These are phyloP conservation scores for Perdita meconis DNA, from an alignment of 2,888 invertebrate species.

Conservation along the genomic window DNA sequence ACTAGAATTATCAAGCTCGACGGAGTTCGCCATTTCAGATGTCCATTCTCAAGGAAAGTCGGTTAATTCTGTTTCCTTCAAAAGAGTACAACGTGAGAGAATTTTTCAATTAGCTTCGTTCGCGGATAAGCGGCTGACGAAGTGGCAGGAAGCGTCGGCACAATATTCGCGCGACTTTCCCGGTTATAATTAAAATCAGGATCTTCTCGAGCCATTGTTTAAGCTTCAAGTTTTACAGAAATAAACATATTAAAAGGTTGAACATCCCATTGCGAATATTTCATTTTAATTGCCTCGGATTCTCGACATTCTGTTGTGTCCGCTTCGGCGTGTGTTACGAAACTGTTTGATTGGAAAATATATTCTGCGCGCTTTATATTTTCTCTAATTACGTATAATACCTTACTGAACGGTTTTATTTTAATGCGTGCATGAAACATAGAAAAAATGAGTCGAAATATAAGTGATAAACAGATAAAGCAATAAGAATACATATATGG, in stretches of 20 bases:
- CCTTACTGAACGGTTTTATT: slow-evolving; percentile 3
- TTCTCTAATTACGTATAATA: no score
- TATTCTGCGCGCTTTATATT: neutral
- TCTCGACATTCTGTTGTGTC: neutral
- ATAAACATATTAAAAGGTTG: slow-evolving; percentile 32
- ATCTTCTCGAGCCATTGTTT: slow-evolving; percentile 15
- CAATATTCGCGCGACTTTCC: slow-evolving; percentile 21
- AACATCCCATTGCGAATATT: slow-evolving; percentile 7
- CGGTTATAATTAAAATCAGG: slow-evolving; percentile 40
- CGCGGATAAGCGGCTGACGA: slow-evolving; percentile 41
- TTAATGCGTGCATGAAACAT: no score
- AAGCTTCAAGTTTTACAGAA: neutral
- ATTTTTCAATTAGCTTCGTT: slow-evolving; percentile 57
- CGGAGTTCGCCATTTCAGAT: neutral
- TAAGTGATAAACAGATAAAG: no score
- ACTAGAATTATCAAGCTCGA: neutral
- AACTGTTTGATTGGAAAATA: neutral
- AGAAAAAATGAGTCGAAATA: no score
- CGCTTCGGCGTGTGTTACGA: neutral
- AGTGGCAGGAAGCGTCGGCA: slow-evolving; percentile 10
- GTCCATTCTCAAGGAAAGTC: slow-evolving; percentile 1
- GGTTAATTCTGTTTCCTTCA: slow-evolving; percentile 40
- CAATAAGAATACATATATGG: no score
- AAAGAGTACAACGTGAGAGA: slow-evolving; percentile 45
- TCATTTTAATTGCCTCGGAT: slow-evolving; percentile 20